These are phyloP conservation scores for Sycobia sp. DNA, from an alignment of 1,140 invertebrate genomes.

Conservation along the genomic window DNA sequence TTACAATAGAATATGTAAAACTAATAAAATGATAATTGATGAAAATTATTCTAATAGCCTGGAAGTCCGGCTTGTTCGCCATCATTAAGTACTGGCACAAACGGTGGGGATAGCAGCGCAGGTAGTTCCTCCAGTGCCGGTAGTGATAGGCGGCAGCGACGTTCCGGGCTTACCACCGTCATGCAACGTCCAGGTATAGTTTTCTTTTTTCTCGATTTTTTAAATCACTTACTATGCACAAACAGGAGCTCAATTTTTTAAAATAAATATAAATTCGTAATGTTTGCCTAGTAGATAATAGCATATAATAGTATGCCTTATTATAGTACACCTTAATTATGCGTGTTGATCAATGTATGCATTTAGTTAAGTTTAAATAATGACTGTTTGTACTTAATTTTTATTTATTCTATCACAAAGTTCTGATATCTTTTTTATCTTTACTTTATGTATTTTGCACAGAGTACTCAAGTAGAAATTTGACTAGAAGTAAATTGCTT, in stretches of 20 bases:
- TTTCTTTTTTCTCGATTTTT: neutral
- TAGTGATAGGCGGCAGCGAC: constrained; percentile 71
- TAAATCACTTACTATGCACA: constrained; percentile 18
- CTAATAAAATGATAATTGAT: no score
- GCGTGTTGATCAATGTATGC: constrained; percentile 20
- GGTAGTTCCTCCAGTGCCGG: constrained; percentile 59
- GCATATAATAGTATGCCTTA: constrained; percentile 23
- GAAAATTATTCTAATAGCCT: constrained; percentile 44
- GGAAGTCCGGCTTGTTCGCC: constrained; percentile 60
- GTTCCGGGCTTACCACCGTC: constrained; percentile 80
- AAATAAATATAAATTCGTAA: neutral
- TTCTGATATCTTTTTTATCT: no score
- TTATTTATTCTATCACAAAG: no score
- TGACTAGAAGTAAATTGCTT: no score
- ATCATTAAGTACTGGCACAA: constrained; percentile 52
- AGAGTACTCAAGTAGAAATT: no score
- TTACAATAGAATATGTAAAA: no score
- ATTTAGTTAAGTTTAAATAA: constrained; percentile 23
- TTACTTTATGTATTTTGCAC: no score
- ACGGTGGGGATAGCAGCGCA: constrained; percentile 52
- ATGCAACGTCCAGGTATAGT: constrained; percentile 82
- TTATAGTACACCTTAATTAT: constrained; percentile 27
- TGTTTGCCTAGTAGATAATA: constrained; percentile 2
- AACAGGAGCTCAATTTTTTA: neutral
- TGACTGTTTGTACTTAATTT: neutral